phyloP scores from a whole-genome alignment of 2,888 invertebrate species.

The Antitype chi region DNA sequence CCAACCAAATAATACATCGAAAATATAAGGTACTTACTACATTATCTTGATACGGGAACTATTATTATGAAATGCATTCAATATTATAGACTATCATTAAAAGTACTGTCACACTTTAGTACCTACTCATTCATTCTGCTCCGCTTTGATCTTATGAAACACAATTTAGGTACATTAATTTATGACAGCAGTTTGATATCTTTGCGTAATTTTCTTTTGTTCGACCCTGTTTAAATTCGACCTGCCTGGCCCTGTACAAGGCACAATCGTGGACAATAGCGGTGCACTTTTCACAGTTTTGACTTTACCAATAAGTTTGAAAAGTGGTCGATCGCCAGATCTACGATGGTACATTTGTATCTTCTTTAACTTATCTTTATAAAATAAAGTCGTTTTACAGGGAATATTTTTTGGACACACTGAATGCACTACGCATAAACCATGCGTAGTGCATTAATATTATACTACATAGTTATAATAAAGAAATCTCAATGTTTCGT shows the following conservation, averaged over 20 bases:
- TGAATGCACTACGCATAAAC: too few species aligned
- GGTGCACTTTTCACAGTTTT: too few species aligned
- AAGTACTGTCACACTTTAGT: background rate
- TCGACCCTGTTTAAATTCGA: background rate
- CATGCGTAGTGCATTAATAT: background rate
- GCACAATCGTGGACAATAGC: background rate
- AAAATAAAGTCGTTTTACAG: too few species aligned
- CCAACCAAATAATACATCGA: slow-evolving; percentile 47
- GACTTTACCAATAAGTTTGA: too few species aligned
- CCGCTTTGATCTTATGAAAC: background rate
- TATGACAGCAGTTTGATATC: background rate
- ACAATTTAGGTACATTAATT: slow-evolving; percentile 8
- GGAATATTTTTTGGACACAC: too few species aligned
- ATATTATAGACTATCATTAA: slow-evolving; percentile 1
- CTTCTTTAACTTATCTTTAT: too few species aligned
- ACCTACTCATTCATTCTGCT: background rate
- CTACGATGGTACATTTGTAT: too few species aligned
- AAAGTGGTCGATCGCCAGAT: too few species aligned
- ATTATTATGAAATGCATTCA: background rate
- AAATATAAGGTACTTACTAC: slow-evolving; percentile 12
- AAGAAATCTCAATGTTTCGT: background rate
- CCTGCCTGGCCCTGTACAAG: background rate
- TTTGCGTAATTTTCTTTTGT: background rate
- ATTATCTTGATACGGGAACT: slow-evolving; percentile 7
- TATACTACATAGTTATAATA: background rate